These are phyloP conservation scores for Poecilia wingei DNA, from an alignment of 2,797 vertebrate genomes.

Conservation along the genomic window DNA sequence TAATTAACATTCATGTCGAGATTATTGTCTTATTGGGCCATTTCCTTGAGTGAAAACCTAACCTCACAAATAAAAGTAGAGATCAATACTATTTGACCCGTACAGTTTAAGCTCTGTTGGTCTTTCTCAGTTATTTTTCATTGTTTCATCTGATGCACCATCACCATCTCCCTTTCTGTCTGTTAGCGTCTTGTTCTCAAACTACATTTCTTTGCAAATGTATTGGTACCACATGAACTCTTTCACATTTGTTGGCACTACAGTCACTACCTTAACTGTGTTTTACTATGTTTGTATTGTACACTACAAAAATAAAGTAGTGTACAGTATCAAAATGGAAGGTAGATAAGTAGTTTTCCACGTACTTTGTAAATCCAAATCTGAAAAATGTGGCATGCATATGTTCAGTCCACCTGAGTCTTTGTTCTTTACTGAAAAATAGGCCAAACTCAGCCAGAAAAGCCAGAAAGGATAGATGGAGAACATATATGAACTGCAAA, in stretches of 20 bases:
- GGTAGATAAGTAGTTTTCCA: not conserved
- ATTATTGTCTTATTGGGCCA: not conserved
- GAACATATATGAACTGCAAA: not conserved
- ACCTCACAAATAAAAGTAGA: not conserved
- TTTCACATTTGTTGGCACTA: not conserved
- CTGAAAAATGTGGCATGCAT: not conserved
- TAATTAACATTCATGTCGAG: not conserved
- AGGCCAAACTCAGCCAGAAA: not conserved
- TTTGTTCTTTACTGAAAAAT: not conserved
- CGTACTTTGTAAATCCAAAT: not conserved
- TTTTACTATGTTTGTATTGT: not conserved
- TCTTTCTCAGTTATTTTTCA: conserved; percentile 14
- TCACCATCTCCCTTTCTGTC: conserved; percentile 1
- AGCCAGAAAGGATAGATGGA: not conserved
- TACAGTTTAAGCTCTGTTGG: conserved; percentile 13
- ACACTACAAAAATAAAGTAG: not conserved
- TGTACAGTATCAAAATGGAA: not conserved
- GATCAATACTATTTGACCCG: conserved; percentile 45
- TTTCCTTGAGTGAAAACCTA: not conserved
- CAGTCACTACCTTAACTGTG: not conserved
- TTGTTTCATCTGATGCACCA: not conserved
- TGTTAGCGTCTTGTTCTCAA: conserved; percentile 19
- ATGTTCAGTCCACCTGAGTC: not conserved
- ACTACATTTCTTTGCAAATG: not conserved
- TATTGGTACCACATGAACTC: not conserved